Conservation (phyloP, 2,888 invertebrate genomes). For the Rutpela maculata region DNA sequence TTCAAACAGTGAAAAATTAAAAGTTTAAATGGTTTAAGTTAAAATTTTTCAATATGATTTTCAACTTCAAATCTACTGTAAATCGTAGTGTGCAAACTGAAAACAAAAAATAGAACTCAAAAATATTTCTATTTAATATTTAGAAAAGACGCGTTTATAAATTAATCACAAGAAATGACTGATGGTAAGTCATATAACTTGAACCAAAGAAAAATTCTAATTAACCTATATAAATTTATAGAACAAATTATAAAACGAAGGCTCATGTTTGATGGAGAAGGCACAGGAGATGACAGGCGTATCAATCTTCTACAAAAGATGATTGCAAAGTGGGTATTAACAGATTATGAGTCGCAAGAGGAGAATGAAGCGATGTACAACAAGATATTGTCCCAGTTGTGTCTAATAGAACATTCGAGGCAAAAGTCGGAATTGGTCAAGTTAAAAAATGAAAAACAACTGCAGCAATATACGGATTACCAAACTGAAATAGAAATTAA, state of each 20-base stretch:
- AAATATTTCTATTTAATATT: too few relatives aligned
- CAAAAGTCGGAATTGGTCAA: slow-evolving; percentile 87
- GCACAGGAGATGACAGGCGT: slow-evolving; percentile 94
- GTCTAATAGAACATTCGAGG: slow-evolving; percentile 92
- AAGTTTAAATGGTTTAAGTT: too few relatives aligned
- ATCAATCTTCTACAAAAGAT: slow-evolving; percentile 89
- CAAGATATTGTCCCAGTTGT: slow-evolving; percentile 86
- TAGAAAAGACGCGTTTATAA: too few relatives aligned
- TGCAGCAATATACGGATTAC: slow-evolving; percentile 86
- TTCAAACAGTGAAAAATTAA: too few relatives aligned
- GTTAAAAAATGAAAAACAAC: slow-evolving; percentile 88
- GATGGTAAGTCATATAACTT: slow-evolving; percentile 23
- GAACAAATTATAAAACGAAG: slow-evolving; percentile 95
- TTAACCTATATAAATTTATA: slow-evolving; percentile 70
- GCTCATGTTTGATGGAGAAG: slow-evolving; percentile 95
- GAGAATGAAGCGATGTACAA: slow-evolving; percentile 83
- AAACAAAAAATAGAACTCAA: too few relatives aligned
- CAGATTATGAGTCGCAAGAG: slow-evolving; percentile 79
- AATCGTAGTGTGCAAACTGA: too few relatives aligned
- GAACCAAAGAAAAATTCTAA: neutral
- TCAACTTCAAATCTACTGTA: too few relatives aligned
- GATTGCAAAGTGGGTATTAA: slow-evolving; percentile 86
- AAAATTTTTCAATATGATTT: too few relatives aligned
- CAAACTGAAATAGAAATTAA: slow-evolving; percentile 85
- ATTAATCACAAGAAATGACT: slow-evolving; percentile 11